Evolutionary conservation across 53 echinoderm and acorn worm genomes (phyloP), one percentile per base, ranked within the genome.

Genomic region (Zoroaster sp.): DNA sequence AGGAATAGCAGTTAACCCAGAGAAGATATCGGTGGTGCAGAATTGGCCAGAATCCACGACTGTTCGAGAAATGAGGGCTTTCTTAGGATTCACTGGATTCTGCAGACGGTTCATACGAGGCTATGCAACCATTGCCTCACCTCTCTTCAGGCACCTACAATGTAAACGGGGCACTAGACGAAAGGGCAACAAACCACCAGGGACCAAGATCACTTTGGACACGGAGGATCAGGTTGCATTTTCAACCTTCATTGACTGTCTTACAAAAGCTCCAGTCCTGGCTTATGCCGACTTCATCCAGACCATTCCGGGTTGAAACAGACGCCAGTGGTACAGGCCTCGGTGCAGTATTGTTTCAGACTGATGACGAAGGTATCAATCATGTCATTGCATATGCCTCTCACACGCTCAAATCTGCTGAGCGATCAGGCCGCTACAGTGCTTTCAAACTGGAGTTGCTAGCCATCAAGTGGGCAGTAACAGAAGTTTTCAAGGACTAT

Each of bases 11-110:
- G 38, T 75, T 20, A 89, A 92, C 30, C 92, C 92, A 13, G 93
- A 83, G 32, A 83, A 92, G 36, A 34, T 89, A 4, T 63, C 49
- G 10, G 68, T 37, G 6, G 77, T 93, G 35, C 37, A 55, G 40
- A 80, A 87, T 30, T 93, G 93, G 93, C 78, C 80, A 15, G 35
- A 52, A 36, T 90, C 93, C 4, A 30, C 66, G 35, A 85, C 90
- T 12, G 87, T 90, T 4, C 41, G 52, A 25, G 93, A 93, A 25
- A 74, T 90, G 7, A 36, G 93, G 25, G 35, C 63, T 4, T 92
- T 93, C 55, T 87, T 90, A 9, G 87, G 90, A 18, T 77, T 93
- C 38, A 83, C 90, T 20, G 93, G 93, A 12, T 93, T 71, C 74
- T 93, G 73, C 52, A 40, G 93, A 31, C 77, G 86, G 42, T 90